These are phyloP conservation scores for Etheostoma spectabile DNA, from an alignment of 2,113 vertebrate genomes.

Conservation along the genomic window DNA sequence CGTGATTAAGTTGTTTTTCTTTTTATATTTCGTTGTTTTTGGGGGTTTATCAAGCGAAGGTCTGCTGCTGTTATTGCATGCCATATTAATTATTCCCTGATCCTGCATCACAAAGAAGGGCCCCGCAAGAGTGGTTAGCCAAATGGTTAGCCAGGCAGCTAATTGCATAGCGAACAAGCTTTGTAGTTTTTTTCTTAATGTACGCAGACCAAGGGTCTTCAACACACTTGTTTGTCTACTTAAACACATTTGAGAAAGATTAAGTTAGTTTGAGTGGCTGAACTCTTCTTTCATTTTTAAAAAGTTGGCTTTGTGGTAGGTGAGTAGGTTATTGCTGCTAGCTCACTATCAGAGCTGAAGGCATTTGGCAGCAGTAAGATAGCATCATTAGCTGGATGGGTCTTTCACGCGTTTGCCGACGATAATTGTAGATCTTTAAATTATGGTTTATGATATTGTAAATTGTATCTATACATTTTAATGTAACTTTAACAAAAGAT, in stretches of 20 bases:
- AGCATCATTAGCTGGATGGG: slow-evolving; percentile 34
- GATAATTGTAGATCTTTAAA: neutral
- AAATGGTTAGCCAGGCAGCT: slow-evolving; percentile 62
- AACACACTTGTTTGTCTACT: rapidly evolving
- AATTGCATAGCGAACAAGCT: slow-evolving; percentile 41
- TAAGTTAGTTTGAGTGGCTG: neutral
- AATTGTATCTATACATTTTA: neutral
- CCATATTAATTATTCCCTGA: slow-evolving; percentile 80
- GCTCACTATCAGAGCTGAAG: slow-evolving; percentile 46
- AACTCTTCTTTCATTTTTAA: neutral
- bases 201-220: no score
- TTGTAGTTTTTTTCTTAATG: neutral
- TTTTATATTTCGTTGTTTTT: neutral
- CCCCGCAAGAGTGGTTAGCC: slow-evolving; percentile 75
- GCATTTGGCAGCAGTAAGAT: slow-evolving; percentile 39
- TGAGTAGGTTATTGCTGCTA: slow-evolving; percentile 47
- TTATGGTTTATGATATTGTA: neutral
- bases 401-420: slow-evolving; percentile 9
- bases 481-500: neutral
- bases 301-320: slow-evolving; percentile 61
- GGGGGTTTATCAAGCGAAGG: neutral
- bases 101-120: slow-evolving; percentile 82
- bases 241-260: rapidly evolving
- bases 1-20: neutral
- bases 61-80: slow-evolving; percentile 58